Percentiles rank a stretch among this genome's conserved stretches.
Conservation (phyloP, 2,797 vertebrate genomes). For the Esox masquinongy region DNA sequence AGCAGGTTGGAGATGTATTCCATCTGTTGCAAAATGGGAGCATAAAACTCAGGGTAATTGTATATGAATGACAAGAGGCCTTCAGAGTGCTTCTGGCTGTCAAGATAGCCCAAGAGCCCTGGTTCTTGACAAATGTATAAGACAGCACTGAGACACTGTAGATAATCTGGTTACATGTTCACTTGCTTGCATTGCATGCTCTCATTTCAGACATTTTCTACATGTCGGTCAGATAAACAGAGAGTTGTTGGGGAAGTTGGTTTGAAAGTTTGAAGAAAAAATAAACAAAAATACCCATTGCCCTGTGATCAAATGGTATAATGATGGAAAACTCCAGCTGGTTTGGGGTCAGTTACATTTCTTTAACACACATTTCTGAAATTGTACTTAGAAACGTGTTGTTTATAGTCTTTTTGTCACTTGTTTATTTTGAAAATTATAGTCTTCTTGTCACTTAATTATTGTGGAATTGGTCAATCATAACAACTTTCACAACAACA, state of each 20-base stretch:
- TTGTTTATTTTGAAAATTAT: no score
- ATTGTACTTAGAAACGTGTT: no score
- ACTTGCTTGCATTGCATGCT: background rate
- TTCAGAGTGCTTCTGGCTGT: conserved; percentile 21
- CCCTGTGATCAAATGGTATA: background rate
- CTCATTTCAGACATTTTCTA: background rate
- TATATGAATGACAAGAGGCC: background rate
- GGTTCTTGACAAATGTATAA: conserved; percentile 7
- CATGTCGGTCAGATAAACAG: background rate
- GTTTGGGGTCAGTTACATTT: background rate
- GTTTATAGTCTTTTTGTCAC: no score
- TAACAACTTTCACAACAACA: no score
- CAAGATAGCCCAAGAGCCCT: conserved; percentile 13
- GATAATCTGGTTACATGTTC: conserved; percentile 3
- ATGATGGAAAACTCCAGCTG: background rate
- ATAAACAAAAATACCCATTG: background rate
- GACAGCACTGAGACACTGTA: background rate
- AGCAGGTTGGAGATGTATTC: conserved; percentile 3
- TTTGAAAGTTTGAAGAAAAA: background rate
- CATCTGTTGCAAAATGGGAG: background rate
- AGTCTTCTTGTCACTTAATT: background rate
- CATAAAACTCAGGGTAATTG: background rate
- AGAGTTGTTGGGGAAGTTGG: background rate
- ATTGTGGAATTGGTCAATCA: background rate
- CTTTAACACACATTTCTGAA: no score